Base-by-base conservation (phyloP, 2,113 vertebrate genomes). In the Phoenicopterus ruber region DNA sequence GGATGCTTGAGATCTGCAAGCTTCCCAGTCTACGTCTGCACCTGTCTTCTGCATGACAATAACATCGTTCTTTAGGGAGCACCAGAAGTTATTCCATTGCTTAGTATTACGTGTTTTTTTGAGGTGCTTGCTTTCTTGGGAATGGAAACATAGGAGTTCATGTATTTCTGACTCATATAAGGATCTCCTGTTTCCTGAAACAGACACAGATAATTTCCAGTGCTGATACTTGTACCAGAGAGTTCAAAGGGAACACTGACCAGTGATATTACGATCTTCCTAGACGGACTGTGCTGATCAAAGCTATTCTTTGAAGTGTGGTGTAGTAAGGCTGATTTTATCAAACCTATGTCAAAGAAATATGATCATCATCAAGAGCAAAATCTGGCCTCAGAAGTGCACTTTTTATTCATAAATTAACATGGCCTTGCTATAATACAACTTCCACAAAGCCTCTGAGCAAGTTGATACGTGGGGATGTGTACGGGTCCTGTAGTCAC, bases 401-500 rank as follows among this genome's bases (percentile, higher is more conserved):
- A 85, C 12, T 52, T 72, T n/a, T 67, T 58, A 55, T 46, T 77
- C 15, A 36, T 28, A n/a, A 20, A 71, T 63, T 82, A 34, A 55
- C 14, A 38, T 57, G 16, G 20, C 12, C 12, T 77, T 71, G 9
- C 31, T 55, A 49, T 66, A 42, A 47, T 18, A 15, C 19, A 82
- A 32, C 24, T 61, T 89, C 15, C 40, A 38, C 17, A 82, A 70
- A 77, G 61, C n/a, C 14, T 63, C 26, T 57, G 16, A 50, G 13
- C 25, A 52, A 61, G 19, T 7, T 49, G 44, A 55, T 44, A 31
- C 7, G 8, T 5, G 21, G 14, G 15, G 21, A 80, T 40, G 12
- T 0, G 2, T n/a, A 38, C 0, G 1, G 16, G 24, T 49, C 24
- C 50, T n/a, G 6, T 32, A 81, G 52, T 49, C 10, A 59, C 50